Base-by-base conservation (phyloP, 2,888 invertebrate species). In the Teleiodes luculella region DNA sequence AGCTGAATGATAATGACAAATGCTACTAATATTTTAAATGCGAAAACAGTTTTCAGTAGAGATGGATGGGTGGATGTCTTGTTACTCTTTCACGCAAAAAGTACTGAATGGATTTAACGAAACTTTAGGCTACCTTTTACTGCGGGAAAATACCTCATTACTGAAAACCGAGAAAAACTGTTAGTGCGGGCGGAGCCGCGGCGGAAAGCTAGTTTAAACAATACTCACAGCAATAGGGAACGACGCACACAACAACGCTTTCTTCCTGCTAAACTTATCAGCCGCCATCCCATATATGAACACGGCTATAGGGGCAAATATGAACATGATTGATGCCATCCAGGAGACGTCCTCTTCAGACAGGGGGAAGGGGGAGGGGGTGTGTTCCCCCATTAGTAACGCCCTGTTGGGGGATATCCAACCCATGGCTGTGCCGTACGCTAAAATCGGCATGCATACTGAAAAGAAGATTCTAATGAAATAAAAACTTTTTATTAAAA, bases 281-380 rank as follows among this genome's bases (percentile, higher is more conserved):
- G 91, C 87, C 0, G 89, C 78, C 0, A 80, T 76, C 0, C 92
- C 92, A 62, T 84, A 92, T 1, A 90, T 64, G 56, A 91, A 88
- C 0, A 91, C 91, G 0, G 91, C 91, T 8, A 89, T 73, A 0
- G 91, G 86, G 0, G 91, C 92, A 41, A 91, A 91, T 35, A 92
- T 83, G 60, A 91, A 91, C 78, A 92, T 88, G 50, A 91, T 80
- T 2, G 91, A 91, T 0, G 91, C 91, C 76, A 92, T 83, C 91
- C 91, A 91, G 0, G 91, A 90, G 0, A 91, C 79, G 28, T 90
- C 84, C 56, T 87, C 86, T 57, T 88, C 83, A 0, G 84, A 72
- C 1, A 90, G 62, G 0, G 86, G 80, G 0, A 62, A 52, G 10
- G 66, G 67, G 0, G 90, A 76, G 0, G 91, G 90, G 0, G 89